Evolutionary conservation across 2,113 vertebrate genomes (phyloP).

Genomic region (Engraulis encrasicolus): DNA sequence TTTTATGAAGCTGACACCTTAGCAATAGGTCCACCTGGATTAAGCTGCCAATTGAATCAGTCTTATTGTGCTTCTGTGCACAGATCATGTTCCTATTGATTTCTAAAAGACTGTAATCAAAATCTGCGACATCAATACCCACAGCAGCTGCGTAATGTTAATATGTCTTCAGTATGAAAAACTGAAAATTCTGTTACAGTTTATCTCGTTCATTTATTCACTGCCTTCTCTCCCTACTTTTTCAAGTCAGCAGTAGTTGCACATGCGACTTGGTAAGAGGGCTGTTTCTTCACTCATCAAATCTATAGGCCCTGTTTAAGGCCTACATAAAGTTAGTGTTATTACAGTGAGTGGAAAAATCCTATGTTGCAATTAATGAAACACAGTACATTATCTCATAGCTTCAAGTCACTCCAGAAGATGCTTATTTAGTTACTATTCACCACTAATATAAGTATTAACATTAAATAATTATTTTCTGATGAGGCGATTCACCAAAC

Average conservation of each 20-base stretch:
- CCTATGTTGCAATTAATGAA: background rate
- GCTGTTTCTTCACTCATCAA: background rate
- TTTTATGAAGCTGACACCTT: constrained; percentile 19
- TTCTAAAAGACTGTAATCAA: constrained; percentile 17
- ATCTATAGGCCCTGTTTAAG: background rate
- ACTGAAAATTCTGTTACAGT: background rate
- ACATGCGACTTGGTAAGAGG: background rate
- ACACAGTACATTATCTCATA: too few species aligned
- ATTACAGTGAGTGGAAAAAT: background rate
- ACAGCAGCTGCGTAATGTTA: background rate
- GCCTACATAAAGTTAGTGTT: background rate
- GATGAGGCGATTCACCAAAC: background rate
- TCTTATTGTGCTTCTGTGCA: constrained; percentile 16
- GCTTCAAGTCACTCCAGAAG: background rate
- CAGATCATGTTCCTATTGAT: constrained; percentile 20
- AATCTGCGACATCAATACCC: constrained; percentile 14
- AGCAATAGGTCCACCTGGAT: constrained; percentile 15
- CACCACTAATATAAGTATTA: background rate
- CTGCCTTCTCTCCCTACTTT: background rate
- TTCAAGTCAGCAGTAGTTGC: background rate
- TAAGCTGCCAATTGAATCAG: constrained; percentile 5
- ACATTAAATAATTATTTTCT: background rate
- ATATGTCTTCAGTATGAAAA: constrained; percentile 3
- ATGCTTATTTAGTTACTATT: background rate
- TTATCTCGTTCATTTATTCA: background rate